Percentiles rank a stretch among this genome's conserved stretches.
phyloP scores from a whole-genome alignment of 2,797 vertebrate species.

The Monodelphis domestica region DNA sequence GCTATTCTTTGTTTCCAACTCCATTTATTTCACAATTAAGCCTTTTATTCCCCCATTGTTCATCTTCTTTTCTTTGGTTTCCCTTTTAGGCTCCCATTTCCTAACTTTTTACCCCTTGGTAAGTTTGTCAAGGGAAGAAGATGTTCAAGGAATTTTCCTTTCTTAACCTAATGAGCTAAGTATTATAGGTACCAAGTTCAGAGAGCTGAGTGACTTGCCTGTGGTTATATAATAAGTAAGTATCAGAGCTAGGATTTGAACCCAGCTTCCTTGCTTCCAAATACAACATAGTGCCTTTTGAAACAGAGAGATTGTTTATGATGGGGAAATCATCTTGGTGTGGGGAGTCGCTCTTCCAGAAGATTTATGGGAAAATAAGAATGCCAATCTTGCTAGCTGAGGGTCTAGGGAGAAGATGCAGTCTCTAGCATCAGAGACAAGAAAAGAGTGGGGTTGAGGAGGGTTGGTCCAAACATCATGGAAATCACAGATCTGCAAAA shows the following conservation, averaged over 20 bases:
- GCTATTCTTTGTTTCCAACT: not conserved
- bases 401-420: not conserved
- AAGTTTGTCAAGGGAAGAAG: not conserved
- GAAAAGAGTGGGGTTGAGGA: not conserved
- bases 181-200: constrained; percentile 66
- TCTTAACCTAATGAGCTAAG: constrained; percentile 47
- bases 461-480: not conserved
- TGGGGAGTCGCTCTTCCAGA: not conserved
- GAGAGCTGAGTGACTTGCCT: constrained; percentile 64
- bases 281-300: not conserved
- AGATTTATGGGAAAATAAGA: not conserved
- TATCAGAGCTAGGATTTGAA: constrained; percentile 32
- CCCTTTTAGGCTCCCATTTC: not conserved
- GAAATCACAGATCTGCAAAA: not conserved
- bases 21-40: not conserved
- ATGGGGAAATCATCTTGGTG: not conserved
- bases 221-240: constrained; percentile 71
- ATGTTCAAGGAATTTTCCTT: not conserved
- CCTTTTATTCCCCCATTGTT: not conserved
- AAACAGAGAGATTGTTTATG: not conserved
- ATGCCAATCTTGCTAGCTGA: not conserved
- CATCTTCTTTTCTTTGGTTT: not conserved
- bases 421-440: not conserved
- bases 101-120: not conserved
- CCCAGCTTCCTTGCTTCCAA: not conserved